Percentiles rank a stretch among this genome's conserved stretches.
These are phyloP conservation scores for Lycaon pictus DNA, from an alignment of 2,113 vertebrate genomes.

Conservation along the genomic window DNA sequence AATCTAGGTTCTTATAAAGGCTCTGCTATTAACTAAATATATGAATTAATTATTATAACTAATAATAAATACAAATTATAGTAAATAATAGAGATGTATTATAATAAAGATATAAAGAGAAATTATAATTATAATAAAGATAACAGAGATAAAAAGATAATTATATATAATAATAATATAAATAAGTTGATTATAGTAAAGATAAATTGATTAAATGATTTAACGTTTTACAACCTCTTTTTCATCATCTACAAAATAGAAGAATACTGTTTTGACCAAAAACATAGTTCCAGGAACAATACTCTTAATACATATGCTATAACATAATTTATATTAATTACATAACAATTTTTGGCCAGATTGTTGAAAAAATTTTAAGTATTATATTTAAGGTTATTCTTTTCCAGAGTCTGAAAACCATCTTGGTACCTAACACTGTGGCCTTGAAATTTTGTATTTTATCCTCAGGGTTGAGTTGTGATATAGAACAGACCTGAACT, in stretches of 20 bases:
- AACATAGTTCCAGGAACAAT: not conserved
- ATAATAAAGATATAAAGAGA: not conserved
- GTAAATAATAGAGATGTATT: not conserved
- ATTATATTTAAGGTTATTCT: not conserved
- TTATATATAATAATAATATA: not conserved
- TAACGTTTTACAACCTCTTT: not conserved
- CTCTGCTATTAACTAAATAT: not conserved
- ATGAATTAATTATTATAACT: not conserved
- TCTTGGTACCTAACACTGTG: not conserved
- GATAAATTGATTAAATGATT: not conserved
- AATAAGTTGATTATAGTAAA: not conserved
- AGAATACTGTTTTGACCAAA: not conserved
- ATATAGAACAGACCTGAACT: not conserved
- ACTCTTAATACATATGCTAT: not conserved
- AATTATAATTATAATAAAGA: not conserved
- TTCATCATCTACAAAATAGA: not conserved
- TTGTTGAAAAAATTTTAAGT: not conserved
- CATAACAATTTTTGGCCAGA: not conserved
- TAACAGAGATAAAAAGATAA: not conserved
- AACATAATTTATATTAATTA: constrained; percentile 16
- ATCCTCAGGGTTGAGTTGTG: not conserved
- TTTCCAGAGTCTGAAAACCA: constrained; percentile 2
- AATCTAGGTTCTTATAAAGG: not conserved
- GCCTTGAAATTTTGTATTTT: not conserved
- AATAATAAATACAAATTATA: not conserved